Evolutionary conservation across 2,113 vertebrate species (phyloP).

Genomic region (Miniopterus natalensis): DNA sequence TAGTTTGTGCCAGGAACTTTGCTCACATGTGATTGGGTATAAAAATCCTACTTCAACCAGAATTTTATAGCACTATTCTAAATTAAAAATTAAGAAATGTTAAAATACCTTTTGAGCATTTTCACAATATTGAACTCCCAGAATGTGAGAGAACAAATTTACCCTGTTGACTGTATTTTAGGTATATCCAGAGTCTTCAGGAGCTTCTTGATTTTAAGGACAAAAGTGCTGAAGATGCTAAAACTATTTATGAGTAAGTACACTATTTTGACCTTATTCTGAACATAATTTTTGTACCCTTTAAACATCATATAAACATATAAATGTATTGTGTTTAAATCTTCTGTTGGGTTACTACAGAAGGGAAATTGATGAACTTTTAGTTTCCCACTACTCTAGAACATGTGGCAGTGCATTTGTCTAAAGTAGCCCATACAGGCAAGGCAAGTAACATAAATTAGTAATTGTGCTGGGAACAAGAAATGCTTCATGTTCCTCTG

Average conservation of each 20-base stretch:
- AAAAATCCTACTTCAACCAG: constrained; percentile 30
- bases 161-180: constrained; percentile 81
- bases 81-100: constrained; percentile 46
- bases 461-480: background rate
- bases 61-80: constrained; percentile 33
- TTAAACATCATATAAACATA: background rate
- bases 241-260: constrained; percentile 92
- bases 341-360: background rate
- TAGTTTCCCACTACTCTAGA: background rate
- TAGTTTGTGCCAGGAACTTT: background rate
- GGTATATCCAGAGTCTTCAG: constrained; percentile 97
- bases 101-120: constrained; percentile 33
- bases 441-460: background rate
- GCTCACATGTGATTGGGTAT: background rate
- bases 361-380: constrained; percentile 28
- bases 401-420: background rate
- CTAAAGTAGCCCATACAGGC: background rate
- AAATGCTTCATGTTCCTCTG: background rate
- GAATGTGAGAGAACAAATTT: constrained; percentile 13
- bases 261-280: constrained; percentile 70
- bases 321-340: constrained; percentile 11
- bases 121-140: background rate
- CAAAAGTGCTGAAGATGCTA: constrained; percentile 92
- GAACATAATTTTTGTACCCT: constrained; percentile 26
- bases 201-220: constrained; percentile 97